phyloP scores from a whole-genome alignment of 2,113 vertebrate species.

The Ammospiza nelsoni region DNA sequence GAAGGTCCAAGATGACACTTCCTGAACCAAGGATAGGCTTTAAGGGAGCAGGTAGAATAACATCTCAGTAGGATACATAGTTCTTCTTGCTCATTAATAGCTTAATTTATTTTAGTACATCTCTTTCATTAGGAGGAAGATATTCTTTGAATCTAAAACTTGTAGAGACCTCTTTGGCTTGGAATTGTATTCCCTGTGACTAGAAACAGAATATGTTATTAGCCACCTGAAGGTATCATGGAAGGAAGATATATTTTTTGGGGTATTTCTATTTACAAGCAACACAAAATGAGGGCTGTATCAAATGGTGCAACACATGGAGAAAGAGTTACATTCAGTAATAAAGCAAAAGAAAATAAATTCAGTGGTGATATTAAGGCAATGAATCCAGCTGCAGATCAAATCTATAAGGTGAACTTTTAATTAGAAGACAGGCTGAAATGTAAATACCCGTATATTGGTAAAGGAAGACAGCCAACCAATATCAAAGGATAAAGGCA shows the following conservation, averaged over 20 bases:
- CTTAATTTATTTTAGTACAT: constrained; percentile 18
- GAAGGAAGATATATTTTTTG: background rate
- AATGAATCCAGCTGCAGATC: background rate
- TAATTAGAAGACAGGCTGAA: background rate
- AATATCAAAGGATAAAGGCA: background rate
- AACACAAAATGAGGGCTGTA: background rate
- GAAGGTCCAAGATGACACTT: background rate
- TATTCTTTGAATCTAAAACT: background rate
- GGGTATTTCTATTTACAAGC: background rate
- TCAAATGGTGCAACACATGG: background rate
- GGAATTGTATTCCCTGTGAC: background rate
- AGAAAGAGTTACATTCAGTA: background rate
- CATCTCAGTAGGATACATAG: background rate
- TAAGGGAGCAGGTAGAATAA: background rate
- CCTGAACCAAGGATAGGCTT: background rate
- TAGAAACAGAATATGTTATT: background rate
- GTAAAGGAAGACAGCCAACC: background rate
- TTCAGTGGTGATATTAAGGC: background rate
- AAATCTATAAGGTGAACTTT: background rate
- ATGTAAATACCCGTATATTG: background rate
- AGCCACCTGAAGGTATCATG: background rate
- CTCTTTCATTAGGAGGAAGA: background rate
- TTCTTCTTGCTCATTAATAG: background rate
- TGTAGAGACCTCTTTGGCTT: background rate
- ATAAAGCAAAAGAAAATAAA: background rate